Base-by-base conservation (phyloP, 2,113 vertebrate species). In the Ceyx margarethae region DNA sequence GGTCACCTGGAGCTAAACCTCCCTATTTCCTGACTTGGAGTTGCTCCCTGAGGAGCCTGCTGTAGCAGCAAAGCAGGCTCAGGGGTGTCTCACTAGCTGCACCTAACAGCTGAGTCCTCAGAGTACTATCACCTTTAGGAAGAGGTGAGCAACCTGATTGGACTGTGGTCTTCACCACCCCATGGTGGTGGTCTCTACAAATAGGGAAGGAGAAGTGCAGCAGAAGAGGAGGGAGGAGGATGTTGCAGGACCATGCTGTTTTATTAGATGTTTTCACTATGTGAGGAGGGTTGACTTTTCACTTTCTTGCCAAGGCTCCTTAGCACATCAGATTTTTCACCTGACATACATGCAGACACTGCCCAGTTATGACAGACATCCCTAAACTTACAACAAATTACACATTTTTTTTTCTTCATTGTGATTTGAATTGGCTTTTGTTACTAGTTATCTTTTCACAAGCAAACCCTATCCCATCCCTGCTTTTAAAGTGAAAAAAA, bases 221-320 rank as follows among this genome's bases (percentile, higher is more conserved):
- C n/a, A 60, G 29, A n/a, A 1, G 4, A 67, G 33, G 33, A 61
- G 46, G 77, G 42, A 3, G 35, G 16, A 31, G 0, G 0, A 16
- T 42, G 18, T 20, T 51, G 22, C 6, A 6, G 35, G 22, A 65
- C 6, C 13, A 17, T 50, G 28, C 3, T 21, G 3, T 11, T 77
- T 64, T 19, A 28, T 17, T 35, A 54, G 26, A 25, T 0, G 2
- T 40, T 56, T 68, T 29, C 29, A 15, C 3, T 33, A 10, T 0
- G 0, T 61, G 81, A 72, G 45, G n/a, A n/a, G 25, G 25, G 10
- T 21, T 43, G 23, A 48, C 15, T 66, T 87, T 42, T 20, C 71
- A 40, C 19, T 35, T 67, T n/a, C 31, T 43, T 64, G 31, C n/a
- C 29, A 62, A 62, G 13, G 22, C 19, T 53, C 23, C 56, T n/a